These are phyloP conservation scores for Volucella inflata DNA, from an alignment of 2,888 invertebrate species.

Conservation along the genomic window DNA sequence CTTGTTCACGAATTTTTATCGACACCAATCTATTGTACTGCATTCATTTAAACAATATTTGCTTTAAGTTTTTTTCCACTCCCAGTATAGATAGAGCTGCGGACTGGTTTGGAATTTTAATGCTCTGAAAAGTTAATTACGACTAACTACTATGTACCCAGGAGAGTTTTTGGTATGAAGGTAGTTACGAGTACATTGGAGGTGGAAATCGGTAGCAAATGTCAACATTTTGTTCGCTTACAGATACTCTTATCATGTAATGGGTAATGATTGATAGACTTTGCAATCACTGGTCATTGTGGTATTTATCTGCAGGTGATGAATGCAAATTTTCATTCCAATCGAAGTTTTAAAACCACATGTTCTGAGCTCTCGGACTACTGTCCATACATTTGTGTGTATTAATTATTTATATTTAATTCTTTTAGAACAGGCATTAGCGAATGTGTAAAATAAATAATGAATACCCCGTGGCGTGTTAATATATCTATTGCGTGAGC, in stretches of 20 bases:
- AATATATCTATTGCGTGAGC: no score
- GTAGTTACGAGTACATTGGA: background rate
- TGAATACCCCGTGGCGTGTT: no score
- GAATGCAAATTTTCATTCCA: slow-evolving; percentile 23
- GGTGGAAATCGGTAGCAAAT: slow-evolving; percentile 1
- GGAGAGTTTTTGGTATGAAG: background rate
- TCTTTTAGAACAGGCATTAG: background rate
- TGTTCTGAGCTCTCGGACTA: background rate
- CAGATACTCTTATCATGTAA: background rate
- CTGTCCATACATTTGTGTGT: background rate
- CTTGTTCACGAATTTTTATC: background rate
- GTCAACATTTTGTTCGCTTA: background rate
- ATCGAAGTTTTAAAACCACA: background rate
- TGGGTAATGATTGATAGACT: slow-evolving; percentile 11
- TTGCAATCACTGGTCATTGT: background rate
- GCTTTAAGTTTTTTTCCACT: background rate
- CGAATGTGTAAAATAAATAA: no score
- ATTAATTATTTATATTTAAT: background rate
- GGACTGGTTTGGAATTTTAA: slow-evolving; percentile 16
- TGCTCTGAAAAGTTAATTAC: slow-evolving; percentile 34
- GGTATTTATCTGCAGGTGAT: slow-evolving; percentile 10
- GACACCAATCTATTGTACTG: background rate
- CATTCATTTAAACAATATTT: background rate
- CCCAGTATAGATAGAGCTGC: background rate
- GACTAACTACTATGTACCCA: background rate